Evolutionary conservation across 2,797 vertebrate genomes (phyloP).

Genomic region (Ctenochaetus hawaiiensis): DNA sequence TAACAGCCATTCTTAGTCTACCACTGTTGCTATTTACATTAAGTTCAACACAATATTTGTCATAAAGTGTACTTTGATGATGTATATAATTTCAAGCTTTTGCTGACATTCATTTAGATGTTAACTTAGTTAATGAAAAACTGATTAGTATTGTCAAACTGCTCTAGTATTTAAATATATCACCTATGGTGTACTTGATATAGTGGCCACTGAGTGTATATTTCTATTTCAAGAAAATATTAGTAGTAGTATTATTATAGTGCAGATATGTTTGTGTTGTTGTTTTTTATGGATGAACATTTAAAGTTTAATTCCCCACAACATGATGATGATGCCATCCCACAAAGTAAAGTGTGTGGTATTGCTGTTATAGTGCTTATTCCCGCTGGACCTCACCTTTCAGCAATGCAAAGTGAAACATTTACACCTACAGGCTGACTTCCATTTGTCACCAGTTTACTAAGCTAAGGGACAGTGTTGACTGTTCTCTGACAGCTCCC

Average conservation of each 20-base stretch:
- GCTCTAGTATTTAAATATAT: constrained; percentile 1
- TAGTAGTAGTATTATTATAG: neutral
- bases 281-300: neutral
- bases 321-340: neutral
- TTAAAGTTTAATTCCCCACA: neutral
- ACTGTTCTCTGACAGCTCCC: constrained; percentile 26
- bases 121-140: neutral
- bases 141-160: neutral
- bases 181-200: neutral
- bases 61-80: too few species aligned
- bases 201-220: neutral
- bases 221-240: neutral
- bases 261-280: neutral
- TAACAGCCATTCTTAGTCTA: neutral
- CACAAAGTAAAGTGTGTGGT: neutral
- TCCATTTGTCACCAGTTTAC: constrained; percentile 12
- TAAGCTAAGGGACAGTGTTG: constrained; percentile 19
- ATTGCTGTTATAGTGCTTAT: constrained; percentile 14
- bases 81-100: neutral
- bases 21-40: neutral
- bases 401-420: constrained; percentile 25
- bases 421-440: constrained; percentile 22
- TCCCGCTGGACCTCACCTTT: constrained; percentile 2
- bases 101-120: too few species aligned
- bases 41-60: neutral